Base-by-base conservation (phyloP, 2,797 vertebrate genomes). In the Mergus octosetaceus region DNA sequence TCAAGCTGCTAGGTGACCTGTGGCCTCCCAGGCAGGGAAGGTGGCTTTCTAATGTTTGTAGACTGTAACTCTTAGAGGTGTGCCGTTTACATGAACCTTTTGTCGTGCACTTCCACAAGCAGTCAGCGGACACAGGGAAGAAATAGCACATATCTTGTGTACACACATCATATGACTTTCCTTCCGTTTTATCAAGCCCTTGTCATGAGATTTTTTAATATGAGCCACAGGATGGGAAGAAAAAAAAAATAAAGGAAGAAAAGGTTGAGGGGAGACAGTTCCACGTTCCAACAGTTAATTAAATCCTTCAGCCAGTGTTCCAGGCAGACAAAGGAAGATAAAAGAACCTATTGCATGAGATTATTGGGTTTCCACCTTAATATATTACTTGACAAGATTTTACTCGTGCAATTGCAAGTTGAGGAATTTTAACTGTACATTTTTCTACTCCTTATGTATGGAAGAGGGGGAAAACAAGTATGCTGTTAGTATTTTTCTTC, bases 201-300 rank as follows among this genome's bases (percentile, higher is more conserved):
- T 81, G 45, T 39, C 71, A 21, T 36, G 62, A 94, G 14, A 18
- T 73, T 84, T 79, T 96, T 92, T 43, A 74, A 54, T 38, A 58
- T 56, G 17, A 93, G 11, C 57, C 38, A 66, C 90, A 24, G 49
- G 25, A 69, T 66, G 11, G n/a, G 65, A 94, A 95, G 43, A 27
- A 66, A 73, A 89, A 36, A 66, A 45, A 32, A 45, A 30, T 13
- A 22, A 19, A 68, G 17, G 15, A 73, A 53, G 22, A 69, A 65
- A 95, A 85, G 62, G 85, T 93, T 89, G 94, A 88, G 25, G 41
- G 84, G 54, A 96, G 19, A 28, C 25, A 94, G 54, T 87, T 94
- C 22, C 71, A 71, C 72, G 30, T 73, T 94, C 56, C 71, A 95
- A 38, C 51, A 87, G 49, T 95, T 97, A 89, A 97, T 94, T 88